Percentiles rank a stretch among this genome's conserved stretches.
Evolutionary conservation across 2,113 vertebrate genomes (phyloP).

Genomic region (Spea bombifrons): DNA sequence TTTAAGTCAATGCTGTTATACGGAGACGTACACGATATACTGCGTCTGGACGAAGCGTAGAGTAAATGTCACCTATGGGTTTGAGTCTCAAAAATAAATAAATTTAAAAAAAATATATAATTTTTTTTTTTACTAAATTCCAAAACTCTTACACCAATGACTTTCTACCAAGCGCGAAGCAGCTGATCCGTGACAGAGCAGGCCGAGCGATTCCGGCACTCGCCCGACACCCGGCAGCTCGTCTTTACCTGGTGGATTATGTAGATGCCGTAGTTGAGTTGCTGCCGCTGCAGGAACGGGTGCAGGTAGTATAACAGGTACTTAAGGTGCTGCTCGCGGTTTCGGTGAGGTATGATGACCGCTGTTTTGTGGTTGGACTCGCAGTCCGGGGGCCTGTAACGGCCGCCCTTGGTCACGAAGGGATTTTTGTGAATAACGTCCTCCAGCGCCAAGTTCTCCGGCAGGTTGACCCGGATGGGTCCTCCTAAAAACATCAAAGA

Average conservation of each 20-base stretch:
- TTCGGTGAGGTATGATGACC: conserved; percentile 73
- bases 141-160: too few relatives aligned
- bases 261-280: conserved; percentile 74
- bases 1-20: too few relatives aligned
- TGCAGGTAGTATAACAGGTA: conserved; percentile 76
- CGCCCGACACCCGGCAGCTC: neutral
- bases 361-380: conserved; percentile 67
- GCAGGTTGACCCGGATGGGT: conserved; percentile 71
- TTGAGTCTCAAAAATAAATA: too few relatives aligned
- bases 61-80: too few relatives aligned
- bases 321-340: conserved; percentile 69
- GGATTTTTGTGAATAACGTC: conserved; percentile 68
- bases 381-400: conserved; percentile 71
- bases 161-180: too few relatives aligned
- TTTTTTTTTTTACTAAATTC: too few relatives aligned
- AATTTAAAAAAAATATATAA: too few relatives aligned
- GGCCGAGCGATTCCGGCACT: too few relatives aligned
- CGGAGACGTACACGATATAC: too few relatives aligned
- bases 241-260: conserved; percentile 73
- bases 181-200: too few relatives aligned
- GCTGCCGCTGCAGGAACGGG: conserved; percentile 75
- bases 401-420: conserved; percentile 67
- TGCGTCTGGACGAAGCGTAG: too few relatives aligned
- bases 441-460: conserved; percentile 62
- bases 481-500: conserved; percentile 53